Percentiles rank a stretch among this genome's conserved stretches.
phyloP scores from a whole-genome alignment of 2,797 vertebrate genomes.

The Rhincodon typus region DNA sequence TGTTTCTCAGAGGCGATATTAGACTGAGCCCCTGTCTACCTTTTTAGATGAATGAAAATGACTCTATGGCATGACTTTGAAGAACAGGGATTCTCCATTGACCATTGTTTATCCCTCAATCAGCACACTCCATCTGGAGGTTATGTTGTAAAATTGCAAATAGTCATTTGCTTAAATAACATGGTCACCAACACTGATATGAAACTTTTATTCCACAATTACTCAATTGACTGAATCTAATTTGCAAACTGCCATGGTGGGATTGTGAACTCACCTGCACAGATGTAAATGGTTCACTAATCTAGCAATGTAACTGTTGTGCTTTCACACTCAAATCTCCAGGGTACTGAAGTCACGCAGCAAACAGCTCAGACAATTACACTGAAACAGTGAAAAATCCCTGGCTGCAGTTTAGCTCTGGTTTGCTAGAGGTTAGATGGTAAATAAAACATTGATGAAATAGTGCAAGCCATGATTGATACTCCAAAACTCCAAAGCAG shows the following conservation, averaged over 20 bases:
- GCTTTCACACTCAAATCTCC: not conserved
- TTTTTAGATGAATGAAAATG: not conserved
- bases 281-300: not conserved
- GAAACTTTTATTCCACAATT: not conserved
- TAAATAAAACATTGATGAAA: not conserved
- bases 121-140: not conserved
- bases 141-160: not conserved
- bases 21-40: not conserved
- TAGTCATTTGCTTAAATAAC: too few species aligned
- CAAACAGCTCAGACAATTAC: not conserved
- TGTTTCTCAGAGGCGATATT: not conserved
- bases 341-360: not conserved
- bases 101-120: not conserved
- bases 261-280: not conserved
- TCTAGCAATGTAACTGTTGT: not conserved
- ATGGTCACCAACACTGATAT: not conserved
- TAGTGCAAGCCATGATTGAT: not conserved
- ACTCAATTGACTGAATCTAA: not conserved
- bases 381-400: not conserved
- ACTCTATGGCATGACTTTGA: not conserved
- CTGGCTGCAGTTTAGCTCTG: not conserved
- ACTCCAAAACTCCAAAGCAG: not conserved
- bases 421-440: not conserved
- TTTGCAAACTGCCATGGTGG: not conserved
- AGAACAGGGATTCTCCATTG: not conserved